Evolutionary conservation across 53 echinoderm and acorn worm species (phyloP).

Genomic region (Echinarachnius parma): DNA sequence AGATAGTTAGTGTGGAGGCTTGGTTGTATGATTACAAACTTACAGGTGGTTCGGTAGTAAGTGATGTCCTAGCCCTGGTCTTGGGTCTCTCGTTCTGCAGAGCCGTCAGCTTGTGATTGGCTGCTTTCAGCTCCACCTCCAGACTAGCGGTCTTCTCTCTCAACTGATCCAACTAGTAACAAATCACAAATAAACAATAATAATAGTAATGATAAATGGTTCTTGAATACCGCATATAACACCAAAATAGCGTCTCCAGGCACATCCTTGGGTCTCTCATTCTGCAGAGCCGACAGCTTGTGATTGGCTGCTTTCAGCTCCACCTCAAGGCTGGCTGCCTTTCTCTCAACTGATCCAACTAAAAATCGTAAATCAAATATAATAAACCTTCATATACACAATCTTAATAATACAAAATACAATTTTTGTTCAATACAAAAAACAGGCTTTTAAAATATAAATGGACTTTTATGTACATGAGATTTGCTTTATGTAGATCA

Average conservation of each 20-base stretch:
- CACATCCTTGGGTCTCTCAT: slow-evolving; percentile 76
- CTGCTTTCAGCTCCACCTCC: slow-evolving; percentile 90
- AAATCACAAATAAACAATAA: no score
- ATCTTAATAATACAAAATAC: no score
- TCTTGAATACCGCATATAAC: no score
- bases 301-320: slow-evolving; percentile 87
- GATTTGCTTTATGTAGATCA: no score
- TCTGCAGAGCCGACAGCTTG: slow-evolving; percentile 76
- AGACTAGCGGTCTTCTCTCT: slow-evolving; percentile 60
- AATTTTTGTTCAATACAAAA: no score
- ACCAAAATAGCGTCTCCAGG: no score
- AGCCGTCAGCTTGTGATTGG: slow-evolving; percentile 72
- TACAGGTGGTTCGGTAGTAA: slow-evolving; percentile 54
- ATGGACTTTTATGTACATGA: no score
- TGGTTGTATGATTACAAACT: neutral
- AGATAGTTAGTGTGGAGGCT: no score
- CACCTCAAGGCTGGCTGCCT: slow-evolving; percentile 70
- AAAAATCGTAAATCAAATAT: no score
- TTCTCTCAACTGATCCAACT: slow-evolving; percentile 73
- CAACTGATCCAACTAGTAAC: slow-evolving; percentile 71
- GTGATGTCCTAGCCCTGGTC: slow-evolving; percentile 67
- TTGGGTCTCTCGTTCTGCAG: slow-evolving; percentile 84
- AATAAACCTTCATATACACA: no score
- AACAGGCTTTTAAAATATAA: no score
- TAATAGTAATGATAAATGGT: no score